These are phyloP conservation scores for Gopherus evgoodei DNA, from an alignment of 2,113 vertebrate species.

Conservation along the genomic window DNA sequence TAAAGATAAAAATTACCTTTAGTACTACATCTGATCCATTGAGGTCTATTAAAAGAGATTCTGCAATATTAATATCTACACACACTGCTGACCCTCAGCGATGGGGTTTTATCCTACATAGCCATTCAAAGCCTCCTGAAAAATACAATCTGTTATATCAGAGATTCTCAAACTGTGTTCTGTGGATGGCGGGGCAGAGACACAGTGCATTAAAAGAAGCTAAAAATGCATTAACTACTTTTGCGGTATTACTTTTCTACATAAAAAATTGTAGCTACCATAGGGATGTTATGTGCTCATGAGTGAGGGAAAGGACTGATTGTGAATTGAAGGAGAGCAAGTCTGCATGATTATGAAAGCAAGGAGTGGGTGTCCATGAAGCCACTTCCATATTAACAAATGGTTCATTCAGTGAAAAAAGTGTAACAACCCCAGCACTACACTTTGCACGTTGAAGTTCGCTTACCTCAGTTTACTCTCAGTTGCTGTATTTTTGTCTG, in stretches of 20 bases:
- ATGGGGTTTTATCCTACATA: neutral
- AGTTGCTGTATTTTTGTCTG: neutral
- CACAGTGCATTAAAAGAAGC: neutral
- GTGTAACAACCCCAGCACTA: neutral
- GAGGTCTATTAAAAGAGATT: neutral
- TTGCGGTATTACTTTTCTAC: neutral
- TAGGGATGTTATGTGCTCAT: neutral
- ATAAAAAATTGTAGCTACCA: neutral
- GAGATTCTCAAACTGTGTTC: neutral
- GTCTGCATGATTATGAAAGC: neutral
- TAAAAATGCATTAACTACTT: neutral
- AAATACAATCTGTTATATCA: neutral
- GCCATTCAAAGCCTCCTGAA: neutral
- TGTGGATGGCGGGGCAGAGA: neutral
- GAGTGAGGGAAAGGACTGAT: neutral
- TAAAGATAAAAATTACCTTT: conserved; percentile 25
- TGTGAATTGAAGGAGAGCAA: neutral
- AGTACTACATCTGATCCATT: neutral
- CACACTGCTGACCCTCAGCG: neutral
- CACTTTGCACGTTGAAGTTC: neutral
- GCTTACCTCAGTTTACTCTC: neutral
- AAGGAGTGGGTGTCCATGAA: neutral
- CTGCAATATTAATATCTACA: neutral
- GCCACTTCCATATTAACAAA: neutral
- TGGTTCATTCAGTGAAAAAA: neutral